phyloP scores from a whole-genome alignment of 2,888 invertebrate genomes.

The Marronus borbonicus region DNA sequence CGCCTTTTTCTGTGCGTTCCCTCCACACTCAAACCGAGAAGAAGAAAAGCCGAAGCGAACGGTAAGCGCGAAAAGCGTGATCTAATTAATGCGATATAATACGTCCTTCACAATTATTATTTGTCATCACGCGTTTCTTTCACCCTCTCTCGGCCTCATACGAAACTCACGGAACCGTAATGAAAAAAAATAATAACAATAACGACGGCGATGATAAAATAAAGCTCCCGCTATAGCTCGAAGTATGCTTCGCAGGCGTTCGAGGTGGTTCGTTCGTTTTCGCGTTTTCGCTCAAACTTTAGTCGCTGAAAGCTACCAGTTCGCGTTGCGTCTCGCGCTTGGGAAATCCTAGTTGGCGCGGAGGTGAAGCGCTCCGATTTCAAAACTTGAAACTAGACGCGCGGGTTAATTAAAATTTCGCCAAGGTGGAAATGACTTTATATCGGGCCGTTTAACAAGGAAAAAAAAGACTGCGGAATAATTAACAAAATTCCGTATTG shows the following conservation, averaged over 20 bases:
- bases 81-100: conserved; percentile 33
- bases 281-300: conserved; percentile 37
- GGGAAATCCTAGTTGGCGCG: background rate
- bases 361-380: too few relatives aligned
- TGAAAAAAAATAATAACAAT: background rate
- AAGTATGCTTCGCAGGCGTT: conserved; percentile 20
- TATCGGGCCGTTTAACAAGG: too few relatives aligned
- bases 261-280: conserved; percentile 26
- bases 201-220: background rate
- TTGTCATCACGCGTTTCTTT: background rate
- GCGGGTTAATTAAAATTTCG: too few relatives aligned
- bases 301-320: conserved; percentile 39
- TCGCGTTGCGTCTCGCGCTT: conserved; percentile 34
- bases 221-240: conserved; percentile 18
- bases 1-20: background rate
- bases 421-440: too few relatives aligned
- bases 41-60: background rate
- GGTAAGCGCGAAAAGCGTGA: conserved; percentile 12
- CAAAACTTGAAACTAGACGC: too few relatives aligned
- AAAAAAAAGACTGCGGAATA: too few relatives aligned
- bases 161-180: too few relatives aligned
- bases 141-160: background rate
- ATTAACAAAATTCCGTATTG: too few relatives aligned
- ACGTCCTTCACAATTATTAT: conserved; percentile 27
- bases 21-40: background rate